phyloP scores from a whole-genome alignment of 1,140 invertebrate species.

The Drosophila rufa region DNA sequence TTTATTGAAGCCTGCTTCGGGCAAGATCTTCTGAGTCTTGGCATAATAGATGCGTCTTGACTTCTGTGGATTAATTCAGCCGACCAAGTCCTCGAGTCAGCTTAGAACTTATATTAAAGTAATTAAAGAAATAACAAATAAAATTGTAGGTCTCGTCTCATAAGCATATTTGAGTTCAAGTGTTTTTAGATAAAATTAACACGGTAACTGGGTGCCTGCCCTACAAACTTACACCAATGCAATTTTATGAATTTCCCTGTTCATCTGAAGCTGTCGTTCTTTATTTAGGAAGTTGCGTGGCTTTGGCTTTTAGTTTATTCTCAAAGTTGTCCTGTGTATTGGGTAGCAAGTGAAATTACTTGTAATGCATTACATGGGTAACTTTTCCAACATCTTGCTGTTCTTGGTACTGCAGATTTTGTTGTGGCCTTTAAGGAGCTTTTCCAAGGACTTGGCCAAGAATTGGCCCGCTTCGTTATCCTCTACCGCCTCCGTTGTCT shows the following conservation, averaged over 20 bases:
- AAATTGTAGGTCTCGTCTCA: neutral
- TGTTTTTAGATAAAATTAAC: constrained; percentile 4
- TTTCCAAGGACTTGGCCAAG: constrained; percentile 44
- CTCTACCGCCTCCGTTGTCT: constrained; percentile 49
- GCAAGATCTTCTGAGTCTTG: no score
- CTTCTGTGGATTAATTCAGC: no score
- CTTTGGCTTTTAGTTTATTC: constrained; percentile 64
- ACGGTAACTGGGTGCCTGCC: constrained; percentile 28
- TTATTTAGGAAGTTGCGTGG: constrained; percentile 46
- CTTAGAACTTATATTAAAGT: no score
- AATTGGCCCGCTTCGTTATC: constrained; percentile 42
- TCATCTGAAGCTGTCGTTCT: constrained; percentile 45
- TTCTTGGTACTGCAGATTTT: constrained; percentile 32
- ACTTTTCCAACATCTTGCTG: constrained; percentile 55
- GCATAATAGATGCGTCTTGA: no score
- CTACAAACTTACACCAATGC: constrained; percentile 14
- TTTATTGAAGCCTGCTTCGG: no score
- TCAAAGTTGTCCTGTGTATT: constrained; percentile 49
- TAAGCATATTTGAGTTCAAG: no score
- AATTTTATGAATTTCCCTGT: constrained; percentile 11
- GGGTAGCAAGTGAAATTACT: constrained; percentile 77
- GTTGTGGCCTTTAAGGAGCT: constrained; percentile 60
- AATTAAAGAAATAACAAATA: no score
- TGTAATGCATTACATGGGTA: constrained; percentile 81
- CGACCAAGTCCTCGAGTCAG: no score